Conservation (phyloP, 2,113 vertebrate species). For the Boulengeromyrus knoepffleri region DNA sequence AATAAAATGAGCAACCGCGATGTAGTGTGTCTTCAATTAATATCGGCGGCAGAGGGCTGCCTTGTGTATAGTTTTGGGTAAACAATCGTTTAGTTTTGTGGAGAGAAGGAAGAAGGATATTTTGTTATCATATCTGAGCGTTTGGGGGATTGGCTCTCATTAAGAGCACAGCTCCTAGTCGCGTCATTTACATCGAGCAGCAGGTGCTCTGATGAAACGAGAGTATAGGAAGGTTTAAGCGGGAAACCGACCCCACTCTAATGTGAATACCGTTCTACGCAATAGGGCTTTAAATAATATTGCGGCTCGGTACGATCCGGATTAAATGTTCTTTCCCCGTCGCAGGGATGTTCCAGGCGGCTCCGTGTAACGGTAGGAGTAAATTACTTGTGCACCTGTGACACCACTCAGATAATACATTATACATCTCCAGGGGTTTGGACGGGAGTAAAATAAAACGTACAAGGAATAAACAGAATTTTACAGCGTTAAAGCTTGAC, state of each 20-base stretch:
- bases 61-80: not conserved
- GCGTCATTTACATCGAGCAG: slow-evolving; percentile 25
- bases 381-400: slow-evolving; percentile 76
- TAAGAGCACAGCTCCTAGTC: slow-evolving; percentile 21
- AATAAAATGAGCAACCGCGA: not conserved
- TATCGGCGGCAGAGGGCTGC: not conserved
- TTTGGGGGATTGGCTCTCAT: slow-evolving; percentile 27
- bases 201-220: slow-evolving; percentile 24
- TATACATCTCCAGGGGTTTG: slow-evolving; percentile 63
- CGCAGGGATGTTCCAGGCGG: slow-evolving; percentile 65
- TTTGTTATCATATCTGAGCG: not conserved
- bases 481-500: slow-evolving; percentile 66
- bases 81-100: slow-evolving; percentile 7
- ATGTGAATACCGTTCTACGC: slow-evolving; percentile 10
- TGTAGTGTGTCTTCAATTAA: not conserved
- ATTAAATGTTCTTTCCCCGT: slow-evolving; percentile 67
- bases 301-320: slow-evolving; percentile 59
- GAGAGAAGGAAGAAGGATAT: slow-evolving; percentile 6
- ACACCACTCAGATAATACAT: slow-evolving; percentile 67
- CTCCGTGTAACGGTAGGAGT: slow-evolving; percentile 71
- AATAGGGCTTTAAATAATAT: slow-evolving; percentile 42
- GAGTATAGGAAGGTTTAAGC: slow-evolving; percentile 10
- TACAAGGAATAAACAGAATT: slow-evolving; percentile 69
- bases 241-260: not conserved
- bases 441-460: slow-evolving; percentile 67